These are phyloP conservation scores for Pangasianodon gigas DNA, from an alignment of 2,113 vertebrate genomes.

Conservation along the genomic window DNA sequence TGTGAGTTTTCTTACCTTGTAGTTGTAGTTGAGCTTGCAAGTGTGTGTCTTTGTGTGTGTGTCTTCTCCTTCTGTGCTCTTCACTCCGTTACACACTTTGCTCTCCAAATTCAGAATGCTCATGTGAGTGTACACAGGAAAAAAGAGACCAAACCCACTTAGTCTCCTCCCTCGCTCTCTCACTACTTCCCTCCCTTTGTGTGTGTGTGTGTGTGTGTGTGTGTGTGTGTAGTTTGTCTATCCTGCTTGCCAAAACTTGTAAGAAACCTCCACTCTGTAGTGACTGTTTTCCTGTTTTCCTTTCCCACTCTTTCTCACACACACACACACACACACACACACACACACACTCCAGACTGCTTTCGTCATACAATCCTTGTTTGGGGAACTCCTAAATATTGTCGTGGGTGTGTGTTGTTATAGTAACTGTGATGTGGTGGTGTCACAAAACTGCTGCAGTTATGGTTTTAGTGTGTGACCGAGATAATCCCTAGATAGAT, in stretches of 20 bases:
- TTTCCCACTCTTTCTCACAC: not conserved
- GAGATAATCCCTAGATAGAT: not conserved
- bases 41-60: not conserved
- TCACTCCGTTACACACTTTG: not conserved
- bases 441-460: not conserved
- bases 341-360: not conserved
- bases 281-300: not conserved
- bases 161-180: not conserved
- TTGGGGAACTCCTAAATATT: conserved; percentile 29
- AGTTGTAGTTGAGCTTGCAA: not conserved
- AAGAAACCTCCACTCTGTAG: not conserved
- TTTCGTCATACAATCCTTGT: not conserved
- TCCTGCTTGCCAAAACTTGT: conserved; percentile 1
- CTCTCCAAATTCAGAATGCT: not conserved
- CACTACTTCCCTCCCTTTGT: not conserved
- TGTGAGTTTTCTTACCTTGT: conserved; percentile 11
- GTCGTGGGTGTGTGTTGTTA: not conserved
- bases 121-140: not conserved
- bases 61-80: not conserved
- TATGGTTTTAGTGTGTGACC: not conserved
- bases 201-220: conserved; percentile 11
- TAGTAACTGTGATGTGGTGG: conserved; percentile 12
- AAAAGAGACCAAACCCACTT: conserved; percentile 18
- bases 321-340: not conserved
- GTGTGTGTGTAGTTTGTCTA: not conserved